Percentiles rank a stretch among this genome's conserved stretches.
These are phyloP conservation scores for Hesperia comma DNA, from an alignment of 2,888 invertebrate species.

Conservation along the genomic window DNA sequence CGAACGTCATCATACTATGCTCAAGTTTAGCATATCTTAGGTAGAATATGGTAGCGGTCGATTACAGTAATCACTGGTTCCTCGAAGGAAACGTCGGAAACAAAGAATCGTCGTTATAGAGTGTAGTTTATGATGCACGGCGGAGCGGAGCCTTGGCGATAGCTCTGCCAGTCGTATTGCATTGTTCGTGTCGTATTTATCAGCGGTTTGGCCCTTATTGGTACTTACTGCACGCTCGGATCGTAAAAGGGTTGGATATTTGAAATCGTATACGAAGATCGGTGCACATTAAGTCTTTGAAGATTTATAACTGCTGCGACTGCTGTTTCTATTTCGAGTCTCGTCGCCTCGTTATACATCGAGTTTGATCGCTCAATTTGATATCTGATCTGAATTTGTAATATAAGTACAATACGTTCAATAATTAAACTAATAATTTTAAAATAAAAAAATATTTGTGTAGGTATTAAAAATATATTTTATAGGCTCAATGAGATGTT, in stretches of 20 bases:
- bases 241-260: conserved; percentile 24
- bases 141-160: conserved; percentile 39
- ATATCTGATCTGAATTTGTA: too few relatives aligned
- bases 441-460: too few relatives aligned
- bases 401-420: too few relatives aligned
- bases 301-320: conserved; percentile 12
- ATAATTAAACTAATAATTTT: too few relatives aligned
- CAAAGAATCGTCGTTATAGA: conserved; percentile 32
- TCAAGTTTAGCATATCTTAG: conserved; percentile 5
- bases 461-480: not conserved
- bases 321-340: not conserved
- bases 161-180: conserved; percentile 38
- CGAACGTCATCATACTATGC: conserved; percentile 11
- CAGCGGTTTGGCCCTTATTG: conserved; percentile 26
- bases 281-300: conserved; percentile 9
- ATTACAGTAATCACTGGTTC: conserved; percentile 24
- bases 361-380: too few relatives aligned
- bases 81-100: conserved; percentile 26
- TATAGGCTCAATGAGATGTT: conserved; percentile 40
- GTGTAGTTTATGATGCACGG: conserved; percentile 26
- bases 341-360: not conserved
- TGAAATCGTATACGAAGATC: conserved; percentile 5
- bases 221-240: conserved; percentile 18
- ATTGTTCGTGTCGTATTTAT: conserved; percentile 41
- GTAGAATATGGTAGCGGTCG: conserved; percentile 5